These are phyloP conservation scores for Pholis gunnellus DNA, from an alignment of 2,113 vertebrate genomes.

Conservation along the genomic window DNA sequence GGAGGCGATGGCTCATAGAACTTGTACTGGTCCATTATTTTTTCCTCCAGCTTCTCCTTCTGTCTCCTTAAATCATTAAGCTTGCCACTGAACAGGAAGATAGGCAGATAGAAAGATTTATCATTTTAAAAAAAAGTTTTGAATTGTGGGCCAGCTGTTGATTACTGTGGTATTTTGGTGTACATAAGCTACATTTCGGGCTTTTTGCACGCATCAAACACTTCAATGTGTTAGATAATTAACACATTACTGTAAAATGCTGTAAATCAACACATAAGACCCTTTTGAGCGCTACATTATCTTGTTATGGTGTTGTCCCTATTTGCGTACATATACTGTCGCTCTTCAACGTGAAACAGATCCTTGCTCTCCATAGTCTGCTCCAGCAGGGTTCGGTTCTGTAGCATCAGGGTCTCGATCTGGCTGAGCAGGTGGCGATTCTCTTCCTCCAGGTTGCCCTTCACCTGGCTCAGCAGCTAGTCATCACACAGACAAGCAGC, in stretches of 20 bases:
- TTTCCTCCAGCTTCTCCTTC: constrained; percentile 99
- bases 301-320: not conserved
- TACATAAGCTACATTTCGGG: not conserved
- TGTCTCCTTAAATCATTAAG: constrained; percentile 96
- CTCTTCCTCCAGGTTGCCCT: constrained; percentile 98
- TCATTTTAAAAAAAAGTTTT: not conserved
- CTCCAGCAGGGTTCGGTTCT: constrained; percentile 95
- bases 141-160: not conserved
- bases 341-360: constrained; percentile 97
- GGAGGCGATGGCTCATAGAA: constrained; percentile 98
- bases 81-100: constrained; percentile 88
- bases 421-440: constrained; percentile 96
- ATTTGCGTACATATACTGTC: constrained; percentile 92
- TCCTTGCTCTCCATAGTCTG: constrained; percentile 99
- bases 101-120: not conserved
- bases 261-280: not conserved
- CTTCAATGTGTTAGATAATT: not conserved
- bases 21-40: constrained; percentile 99
- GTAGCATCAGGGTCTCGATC: constrained; percentile 97
- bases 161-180: constrained; percentile 1
- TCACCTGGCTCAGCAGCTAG: constrained; percentile 95
- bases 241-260: not conserved
- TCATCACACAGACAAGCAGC: constrained; percentile 1
- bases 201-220: not conserved
- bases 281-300: not conserved